Evolutionary conservation across 2,113 vertebrate species (phyloP).

Genomic region (Rhinogobius similis): DNA sequence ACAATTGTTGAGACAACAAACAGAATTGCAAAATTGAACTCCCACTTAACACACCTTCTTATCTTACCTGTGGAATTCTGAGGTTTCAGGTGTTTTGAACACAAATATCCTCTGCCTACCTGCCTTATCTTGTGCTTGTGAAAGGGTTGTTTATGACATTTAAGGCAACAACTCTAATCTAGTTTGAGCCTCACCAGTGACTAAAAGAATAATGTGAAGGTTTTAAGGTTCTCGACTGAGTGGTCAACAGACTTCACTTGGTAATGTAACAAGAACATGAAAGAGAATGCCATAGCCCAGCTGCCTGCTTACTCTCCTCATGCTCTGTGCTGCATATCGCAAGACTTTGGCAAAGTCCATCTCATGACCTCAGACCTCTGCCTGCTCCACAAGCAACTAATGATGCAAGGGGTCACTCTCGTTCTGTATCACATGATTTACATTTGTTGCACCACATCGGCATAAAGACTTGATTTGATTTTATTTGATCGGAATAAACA

Average conservation of each 20-base stretch:
- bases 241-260: background rate
- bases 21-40: background rate
- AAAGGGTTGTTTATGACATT: conserved; percentile 23
- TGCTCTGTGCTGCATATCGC: background rate
- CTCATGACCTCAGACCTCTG: conserved; percentile 20
- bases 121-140: background rate
- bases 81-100: conserved; percentile 6
- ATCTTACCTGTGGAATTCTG: background rate
- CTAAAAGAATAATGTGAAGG: background rate
- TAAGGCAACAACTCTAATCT: background rate
- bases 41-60: background rate
- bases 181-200: conserved; percentile 9
- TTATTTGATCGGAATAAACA: no score
- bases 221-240: background rate
- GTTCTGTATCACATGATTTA: conserved; percentile 10
- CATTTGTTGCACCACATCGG: background rate
- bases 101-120: background rate
- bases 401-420: background rate
- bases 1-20: no score
- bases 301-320: background rate
- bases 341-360: conserved; percentile 16
- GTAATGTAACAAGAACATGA: background rate
- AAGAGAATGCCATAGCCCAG: background rate
- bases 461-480: background rate
- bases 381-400: conserved; percentile 8